Percentiles rank a stretch among this genome's conserved stretches.
phyloP scores from a whole-genome alignment of 2,113 vertebrate species.

The Phalacrocorax brasilianus region DNA sequence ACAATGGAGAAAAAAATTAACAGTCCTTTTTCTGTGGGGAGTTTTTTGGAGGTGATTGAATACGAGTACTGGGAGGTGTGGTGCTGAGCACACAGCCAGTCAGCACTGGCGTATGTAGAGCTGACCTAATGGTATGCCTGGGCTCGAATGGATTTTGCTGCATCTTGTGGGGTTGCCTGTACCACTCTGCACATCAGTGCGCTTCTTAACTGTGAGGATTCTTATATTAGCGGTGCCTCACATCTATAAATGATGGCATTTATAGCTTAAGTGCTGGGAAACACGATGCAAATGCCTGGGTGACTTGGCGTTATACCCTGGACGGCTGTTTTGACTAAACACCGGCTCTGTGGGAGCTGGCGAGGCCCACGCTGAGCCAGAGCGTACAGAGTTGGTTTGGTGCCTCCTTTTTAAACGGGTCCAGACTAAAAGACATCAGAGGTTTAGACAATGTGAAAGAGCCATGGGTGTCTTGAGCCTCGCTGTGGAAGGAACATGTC shows the following conservation, averaged over 20 bases:
- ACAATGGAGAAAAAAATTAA: neutral
- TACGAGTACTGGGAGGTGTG: neutral
- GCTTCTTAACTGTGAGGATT: neutral
- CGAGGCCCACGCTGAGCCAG: neutral
- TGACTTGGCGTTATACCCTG: neutral
- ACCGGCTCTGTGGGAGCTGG: neutral
- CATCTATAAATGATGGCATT: rapidly evolving
- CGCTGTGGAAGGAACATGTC: neutral
- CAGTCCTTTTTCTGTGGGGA: rapidly evolving
- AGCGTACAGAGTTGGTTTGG: neutral
- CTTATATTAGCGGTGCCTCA: neutral
- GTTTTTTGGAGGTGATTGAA: neutral
- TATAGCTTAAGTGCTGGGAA: neutral
- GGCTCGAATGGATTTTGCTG: neutral
- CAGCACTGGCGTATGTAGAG: neutral
- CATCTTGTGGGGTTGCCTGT: neutral
- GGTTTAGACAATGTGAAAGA: neutral
- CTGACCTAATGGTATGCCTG: neutral
- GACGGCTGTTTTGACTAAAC: neutral
- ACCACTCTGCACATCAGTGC: neutral
- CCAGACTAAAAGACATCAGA: neutral
- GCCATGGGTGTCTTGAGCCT: neutral
- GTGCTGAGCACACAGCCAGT: neutral
- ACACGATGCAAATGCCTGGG: rapidly evolving
- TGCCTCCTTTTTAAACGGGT: neutral